phyloP scores from a whole-genome alignment of 2,113 vertebrate species.

The Pelobates fuscus region DNA sequence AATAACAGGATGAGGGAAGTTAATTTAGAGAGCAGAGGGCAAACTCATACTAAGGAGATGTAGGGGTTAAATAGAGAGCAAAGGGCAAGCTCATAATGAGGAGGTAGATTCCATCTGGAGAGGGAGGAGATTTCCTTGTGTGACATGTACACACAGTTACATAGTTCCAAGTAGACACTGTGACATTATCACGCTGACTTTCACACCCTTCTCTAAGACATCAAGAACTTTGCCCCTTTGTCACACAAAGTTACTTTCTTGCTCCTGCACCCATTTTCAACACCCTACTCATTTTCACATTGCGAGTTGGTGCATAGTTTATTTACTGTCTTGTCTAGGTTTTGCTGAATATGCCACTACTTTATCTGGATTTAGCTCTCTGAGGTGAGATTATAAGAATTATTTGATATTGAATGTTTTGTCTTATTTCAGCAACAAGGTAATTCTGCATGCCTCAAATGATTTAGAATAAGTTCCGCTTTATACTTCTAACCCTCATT shows the following conservation, averaged over 20 bases:
- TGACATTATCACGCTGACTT: background rate
- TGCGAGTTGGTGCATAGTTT: background rate
- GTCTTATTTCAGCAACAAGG: background rate
- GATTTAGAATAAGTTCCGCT: background rate
- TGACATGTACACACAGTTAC: constrained; percentile 29
- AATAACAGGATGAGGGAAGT: no score
- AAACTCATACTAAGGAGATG: no score
- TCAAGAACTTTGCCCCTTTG: background rate
- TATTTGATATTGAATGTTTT: background rate
- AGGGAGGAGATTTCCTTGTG: constrained; percentile 50
- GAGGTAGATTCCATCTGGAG: constrained; percentile 42
- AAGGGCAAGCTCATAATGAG: constrained; percentile 34
- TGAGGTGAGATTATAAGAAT: constrained; percentile 4
- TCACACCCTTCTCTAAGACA: background rate
- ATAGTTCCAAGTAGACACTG: background rate
- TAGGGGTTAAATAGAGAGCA: constrained; percentile 34
- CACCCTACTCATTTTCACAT: background rate
- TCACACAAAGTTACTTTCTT: background rate
- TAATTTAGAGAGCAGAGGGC: no score
- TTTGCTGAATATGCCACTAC: background rate
- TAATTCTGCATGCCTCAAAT: background rate
- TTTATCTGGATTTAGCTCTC: background rate
- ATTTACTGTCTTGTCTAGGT: background rate
- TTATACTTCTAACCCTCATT: background rate
- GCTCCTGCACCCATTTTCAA: background rate